Base-by-base conservation (phyloP, 2,797 vertebrate species). In the Staurois parvus region DNA sequence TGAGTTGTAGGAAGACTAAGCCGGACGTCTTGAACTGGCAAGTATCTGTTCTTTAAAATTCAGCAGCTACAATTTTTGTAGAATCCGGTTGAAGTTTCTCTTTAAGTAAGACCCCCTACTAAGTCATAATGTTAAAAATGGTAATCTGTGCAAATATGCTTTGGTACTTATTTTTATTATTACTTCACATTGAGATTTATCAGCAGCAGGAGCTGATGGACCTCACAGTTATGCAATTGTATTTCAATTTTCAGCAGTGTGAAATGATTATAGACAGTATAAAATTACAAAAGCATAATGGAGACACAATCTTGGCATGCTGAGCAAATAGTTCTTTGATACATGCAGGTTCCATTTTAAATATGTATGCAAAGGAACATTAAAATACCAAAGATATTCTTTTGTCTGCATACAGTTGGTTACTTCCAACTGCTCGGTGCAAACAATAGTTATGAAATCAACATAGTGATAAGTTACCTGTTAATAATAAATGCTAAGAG, bases 251-350 rank as follows among this genome's bases (percentile, higher is more conserved):
- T 86, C 52, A 81, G n/a, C 84, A 76, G 73, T 81, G 73, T 81
- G 84, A 81, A 76, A 81, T 86, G 64, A 79, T 74, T 87, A 87
- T 21, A 82, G 73, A 67, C 21, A 56, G 24, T 45, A 67, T 52
- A 79, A 74, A 84, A 83, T 68, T 77, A 86, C 66, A 76, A 76
- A 42, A 68, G 72, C 74, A 76, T 81, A 81, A 86, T 77, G 66
- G 73, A 64, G 72, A 75, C 59, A 37, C 40, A 81, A 72, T 81
- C 66, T 76, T 72, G 6, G 34, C 79, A 72, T 62, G 84, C 84
- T 86, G 84, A 86, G 84, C 81, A 86, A 86, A 85, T 76, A 32
- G 56, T 28, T 79, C 81, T 66, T 64, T 75, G 79, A 78, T 45
- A 52, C 75, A 30, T 73, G 77, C 67, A 28, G 73, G 62, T 70